Base-by-base conservation (phyloP, 2,113 vertebrate species). In the Cyanistes caeruleus region DNA sequence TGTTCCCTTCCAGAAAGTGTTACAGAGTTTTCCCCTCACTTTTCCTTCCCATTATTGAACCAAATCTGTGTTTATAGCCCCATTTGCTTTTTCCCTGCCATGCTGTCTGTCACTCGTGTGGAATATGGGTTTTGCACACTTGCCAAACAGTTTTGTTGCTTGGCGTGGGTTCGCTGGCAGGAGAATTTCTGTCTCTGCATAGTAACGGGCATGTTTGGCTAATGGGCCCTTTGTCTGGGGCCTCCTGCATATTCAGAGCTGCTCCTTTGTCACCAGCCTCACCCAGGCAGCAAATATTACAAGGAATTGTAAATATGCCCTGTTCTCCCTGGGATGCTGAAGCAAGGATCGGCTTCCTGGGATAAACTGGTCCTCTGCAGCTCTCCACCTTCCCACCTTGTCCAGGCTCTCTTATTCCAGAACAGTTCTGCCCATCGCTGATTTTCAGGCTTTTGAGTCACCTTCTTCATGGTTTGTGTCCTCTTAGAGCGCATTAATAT, bases 241-340 rank as follows among this genome's bases (percentile, higher is more conserved):
- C 49, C 87, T 94, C 70, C 8, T 83, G 88, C 88, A 53, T 59
- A 67, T 67, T 92, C 90, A 93, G 95, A 92, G 83, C 82, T 86
- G 88, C 85, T 97, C 70, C 84, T 93, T 92, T 92, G 94, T 95
- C 96, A 87, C 83, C 74, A 70, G 95, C 94, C 88, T 59, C 85
- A 83, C 83, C 79, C 69, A 63, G 89, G 89, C 92, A 90, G 70
- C 68, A 84, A 67, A 95, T 84, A 92, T 33, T 33, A 56, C 44
- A 39, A 74, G 72, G 72, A 86, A 68, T 23, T 7, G 2, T 72
- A 94, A 93, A 87, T n/a, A 82, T 30, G 60, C 27, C 27, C 48
- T 5, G 30, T 74, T 68, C 82, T 52, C 73, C 12, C 74, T 15
- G 43, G 70, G 69, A 31, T 51, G 8, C 46, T 59, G 84, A 49